Evolutionary conservation across 2,113 vertebrate species (phyloP).

Genomic region (Coregonus clupeaformis): DNA sequence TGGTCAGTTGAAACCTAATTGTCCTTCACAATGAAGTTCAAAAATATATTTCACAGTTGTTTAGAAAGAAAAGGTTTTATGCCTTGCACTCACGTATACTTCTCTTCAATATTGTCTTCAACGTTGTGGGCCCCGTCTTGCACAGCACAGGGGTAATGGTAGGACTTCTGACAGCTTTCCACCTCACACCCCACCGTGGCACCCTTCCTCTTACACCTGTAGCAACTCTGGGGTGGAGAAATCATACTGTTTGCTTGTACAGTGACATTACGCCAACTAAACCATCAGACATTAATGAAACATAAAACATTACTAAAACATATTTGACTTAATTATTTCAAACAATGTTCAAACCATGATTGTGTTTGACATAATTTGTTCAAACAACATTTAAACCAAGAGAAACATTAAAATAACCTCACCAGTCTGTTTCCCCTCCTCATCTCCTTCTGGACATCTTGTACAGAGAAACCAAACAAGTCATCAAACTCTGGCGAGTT

Average conservation of each 20-base stretch:
- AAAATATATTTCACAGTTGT: not conserved
- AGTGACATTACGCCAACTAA: too few species aligned
- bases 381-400: too few species aligned
- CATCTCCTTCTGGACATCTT: slow-evolving; percentile 57
- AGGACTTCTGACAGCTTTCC: slow-evolving; percentile 60
- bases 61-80: not conserved
- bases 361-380: too few species aligned
- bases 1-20: too few species aligned
- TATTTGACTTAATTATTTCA: too few species aligned
- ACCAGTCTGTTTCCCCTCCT: slow-evolving; percentile 68
- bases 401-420: slow-evolving; percentile 10
- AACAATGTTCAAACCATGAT: too few species aligned
- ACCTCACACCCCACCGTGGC: slow-evolving; percentile 73
- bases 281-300: too few species aligned
- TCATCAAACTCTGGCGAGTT: slow-evolving; percentile 55
- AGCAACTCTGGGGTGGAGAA: slow-evolving; percentile 42
- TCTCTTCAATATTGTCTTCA: slow-evolving; percentile 20
- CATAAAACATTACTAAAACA: too few species aligned
- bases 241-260: not conserved
- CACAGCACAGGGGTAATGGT: slow-evolving; percentile 72
- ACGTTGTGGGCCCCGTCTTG: not conserved
- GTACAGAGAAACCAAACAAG: slow-evolving; percentile 66
- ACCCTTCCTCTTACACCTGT: slow-evolving; percentile 48
- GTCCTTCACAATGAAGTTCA: not conserved
- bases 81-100: slow-evolving; percentile 53